Percentiles rank a stretch among this genome's conserved stretches.
These are phyloP conservation scores for Pseudorhombus dupliciocellatus DNA, from an alignment of 2,113 vertebrate species.

Conservation along the genomic window DNA sequence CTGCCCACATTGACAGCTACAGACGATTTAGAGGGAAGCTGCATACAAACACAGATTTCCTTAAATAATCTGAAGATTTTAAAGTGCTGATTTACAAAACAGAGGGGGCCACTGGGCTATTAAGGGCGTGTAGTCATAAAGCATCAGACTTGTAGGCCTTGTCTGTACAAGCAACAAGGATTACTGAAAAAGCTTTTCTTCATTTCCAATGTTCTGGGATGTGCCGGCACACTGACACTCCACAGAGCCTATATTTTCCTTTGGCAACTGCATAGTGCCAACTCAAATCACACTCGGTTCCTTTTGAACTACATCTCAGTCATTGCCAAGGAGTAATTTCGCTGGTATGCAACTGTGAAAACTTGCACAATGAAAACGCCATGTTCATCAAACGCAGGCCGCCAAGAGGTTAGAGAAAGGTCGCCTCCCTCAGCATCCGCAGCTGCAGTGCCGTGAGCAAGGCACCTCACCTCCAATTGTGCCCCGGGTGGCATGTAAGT, in stretches of 20 bases:
- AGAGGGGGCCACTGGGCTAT: not conserved
- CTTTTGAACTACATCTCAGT: slow-evolving; percentile 25
- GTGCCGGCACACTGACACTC: slow-evolving; percentile 12
- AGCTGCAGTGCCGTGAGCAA: not conserved
- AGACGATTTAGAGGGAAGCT: too few relatives aligned
- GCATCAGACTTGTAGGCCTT: not conserved
- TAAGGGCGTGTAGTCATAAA: not conserved
- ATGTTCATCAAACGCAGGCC: not conserved
- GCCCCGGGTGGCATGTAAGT: too few relatives aligned
- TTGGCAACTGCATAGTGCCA: slow-evolving; percentile 32
- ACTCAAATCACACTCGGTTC: slow-evolving; percentile 28
- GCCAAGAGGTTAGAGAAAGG: not conserved
- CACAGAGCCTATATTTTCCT: slow-evolving; percentile 18
- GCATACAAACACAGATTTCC: too few relatives aligned
- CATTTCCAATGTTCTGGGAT: slow-evolving; percentile 1
- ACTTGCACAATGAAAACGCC: not conserved
- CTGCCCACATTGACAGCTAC: too few relatives aligned
- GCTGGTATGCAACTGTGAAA: not conserved
- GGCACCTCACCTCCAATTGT: not conserved
- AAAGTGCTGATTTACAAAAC: not conserved
- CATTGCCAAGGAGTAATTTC: slow-evolving; percentile 31
- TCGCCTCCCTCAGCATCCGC: not conserved
- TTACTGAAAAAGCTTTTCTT: not conserved
- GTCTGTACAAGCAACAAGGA: slow-evolving; percentile 2
- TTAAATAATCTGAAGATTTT: too few relatives aligned